These are phyloP conservation scores for Aquatica leii DNA, from an alignment of 2,888 invertebrate genomes.

Conservation along the genomic window DNA sequence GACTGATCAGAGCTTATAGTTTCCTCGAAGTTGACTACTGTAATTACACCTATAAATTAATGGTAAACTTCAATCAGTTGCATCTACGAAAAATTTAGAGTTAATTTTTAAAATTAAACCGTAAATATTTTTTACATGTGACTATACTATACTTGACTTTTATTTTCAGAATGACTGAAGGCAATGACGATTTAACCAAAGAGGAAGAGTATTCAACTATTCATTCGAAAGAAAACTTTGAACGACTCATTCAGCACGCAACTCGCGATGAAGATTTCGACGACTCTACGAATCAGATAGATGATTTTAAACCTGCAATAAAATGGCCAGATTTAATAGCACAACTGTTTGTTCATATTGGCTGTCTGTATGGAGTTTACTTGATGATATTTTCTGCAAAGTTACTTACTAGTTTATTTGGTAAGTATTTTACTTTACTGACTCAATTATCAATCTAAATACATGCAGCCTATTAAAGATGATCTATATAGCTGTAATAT, in stretches of 20 bases:
- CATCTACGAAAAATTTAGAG: too few relatives aligned
- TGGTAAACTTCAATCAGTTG: too few relatives aligned
- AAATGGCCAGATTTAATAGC: conserved; percentile 78
- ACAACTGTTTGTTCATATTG: conserved; percentile 74
- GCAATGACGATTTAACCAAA: conserved; percentile 31
- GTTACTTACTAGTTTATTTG: conserved; percentile 73
- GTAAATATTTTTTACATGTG: too few relatives aligned
- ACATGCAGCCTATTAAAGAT: too few relatives aligned
- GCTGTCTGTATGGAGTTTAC: conserved; percentile 75
- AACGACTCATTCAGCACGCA: conserved; percentile 17
- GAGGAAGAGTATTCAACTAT: conserved; percentile 19
- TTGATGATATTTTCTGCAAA: conserved; percentile 69
- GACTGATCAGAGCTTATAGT: too few relatives aligned
- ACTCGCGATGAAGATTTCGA: conserved; percentile 1
- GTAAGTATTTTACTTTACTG: too few relatives aligned
- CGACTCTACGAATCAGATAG: conserved; percentile 20
- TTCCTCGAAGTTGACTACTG: too few relatives aligned
- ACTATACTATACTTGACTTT: too few relatives aligned
- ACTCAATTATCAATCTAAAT: too few relatives aligned
- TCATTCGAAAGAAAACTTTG: conserved; percentile 21
- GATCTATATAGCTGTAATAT: too few relatives aligned
- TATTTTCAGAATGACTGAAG: conserved; percentile 39
- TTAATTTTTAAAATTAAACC: too few relatives aligned
- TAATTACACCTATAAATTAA: too few relatives aligned
- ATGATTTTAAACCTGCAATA: conserved; percentile 67